Evolutionary conservation across 2,888 invertebrate genomes (phyloP), one percentile per base, ranked within the genome.

Genomic region (Dorcus parallelipipedus): DNA sequence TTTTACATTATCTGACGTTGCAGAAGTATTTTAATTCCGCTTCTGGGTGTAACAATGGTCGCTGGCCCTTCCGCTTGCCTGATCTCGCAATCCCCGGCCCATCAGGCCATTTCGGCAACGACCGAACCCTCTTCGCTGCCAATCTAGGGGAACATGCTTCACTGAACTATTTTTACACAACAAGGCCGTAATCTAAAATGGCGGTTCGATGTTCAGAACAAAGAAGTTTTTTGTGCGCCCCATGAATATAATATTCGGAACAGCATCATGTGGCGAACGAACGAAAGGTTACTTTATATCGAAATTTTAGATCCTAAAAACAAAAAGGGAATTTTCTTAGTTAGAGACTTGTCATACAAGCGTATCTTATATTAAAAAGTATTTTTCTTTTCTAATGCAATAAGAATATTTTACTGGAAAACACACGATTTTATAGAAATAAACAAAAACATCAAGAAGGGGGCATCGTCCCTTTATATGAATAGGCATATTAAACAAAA

Each of bases 81-180:
- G 72, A 69, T 69, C 70, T 68, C 68, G 62, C 62, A 65, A 68
- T 68, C 72, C 70, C 70, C 69, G 67, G 65, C 66, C 71, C 66
- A 67, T 65, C 67, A 71, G 72, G 70, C 72, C 70, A 71, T 72
- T 72, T 69, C 62, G 63, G 68, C 53, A 65, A 64, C 68, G 68
- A 65, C 64, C 66, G 65, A 65, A 71, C 74, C 73, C 73, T 72
- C 71, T 67, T 70, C 70, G 65, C 69, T 72, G 73, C 73, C 74
- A 74, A 75, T 75, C 73, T 73, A 72, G 75, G 76, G 76, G 74
- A 74, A 72, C 73, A 76, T 75, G 76, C 76, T 75, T 75, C 69
- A 72, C 71, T 76, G 76, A 75, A 75, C 76, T 77, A 76, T 76
- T 77, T 77, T 76, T 76, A 77, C 74, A 74, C 73, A 72, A 72